A percentile compares a stretch with the other conserved stretches of the same genome.
Evolutionary conservation across 2,113 vertebrate genomes (phyloP).

Genomic region (Melanostigma gelatinosum): DNA sequence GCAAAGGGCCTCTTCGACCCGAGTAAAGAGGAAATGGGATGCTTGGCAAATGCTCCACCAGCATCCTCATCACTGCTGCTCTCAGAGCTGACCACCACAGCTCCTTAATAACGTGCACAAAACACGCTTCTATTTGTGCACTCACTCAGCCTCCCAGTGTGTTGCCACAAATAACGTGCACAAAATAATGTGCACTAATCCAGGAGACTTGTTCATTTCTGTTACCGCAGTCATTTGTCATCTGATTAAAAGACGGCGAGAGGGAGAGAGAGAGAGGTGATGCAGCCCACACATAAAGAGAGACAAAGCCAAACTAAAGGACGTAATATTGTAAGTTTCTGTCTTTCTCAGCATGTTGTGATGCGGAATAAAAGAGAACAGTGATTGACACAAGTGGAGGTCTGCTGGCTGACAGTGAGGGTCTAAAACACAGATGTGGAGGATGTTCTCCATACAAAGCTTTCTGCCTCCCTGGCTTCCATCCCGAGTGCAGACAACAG

Average conservation of each 20-base stretch:
- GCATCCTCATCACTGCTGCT: conserved; percentile 65
- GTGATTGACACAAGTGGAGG: conserved; percentile 51
- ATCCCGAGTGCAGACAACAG: conserved; percentile 74
- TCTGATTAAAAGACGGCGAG: conserved; percentile 15
- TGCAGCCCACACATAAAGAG: not conserved
- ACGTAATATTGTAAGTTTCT: conserved; percentile 8
- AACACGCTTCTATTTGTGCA: conserved; percentile 57
- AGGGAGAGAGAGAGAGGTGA: too few relatives aligned
- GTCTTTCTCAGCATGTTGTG: conserved; percentile 20
- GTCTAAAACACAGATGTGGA: conserved; percentile 37
- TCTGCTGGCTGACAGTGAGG: conserved; percentile 59
- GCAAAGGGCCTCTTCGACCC: conserved; percentile 55
- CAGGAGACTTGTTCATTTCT: not conserved
- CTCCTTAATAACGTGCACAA: conserved; percentile 63
- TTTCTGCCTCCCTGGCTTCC: conserved; percentile 65
- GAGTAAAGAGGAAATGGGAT: conserved; percentile 69
- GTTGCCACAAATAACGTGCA: conserved; percentile 36
- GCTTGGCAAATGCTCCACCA: conserved; percentile 62
- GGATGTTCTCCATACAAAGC: conserved; percentile 53
- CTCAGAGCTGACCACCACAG: conserved; percentile 62
- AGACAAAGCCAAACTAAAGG: not conserved
- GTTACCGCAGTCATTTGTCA: conserved; percentile 17
- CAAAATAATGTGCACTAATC: conserved; percentile 11
- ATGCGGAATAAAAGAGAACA: conserved; percentile 5
- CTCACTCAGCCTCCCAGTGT: conserved; percentile 38